A percentile compares a stretch with the other conserved stretches of the same genome.
These are phyloP conservation scores for Clivina fossor DNA, from an alignment of 2,888 invertebrate species.

Conservation along the genomic window DNA sequence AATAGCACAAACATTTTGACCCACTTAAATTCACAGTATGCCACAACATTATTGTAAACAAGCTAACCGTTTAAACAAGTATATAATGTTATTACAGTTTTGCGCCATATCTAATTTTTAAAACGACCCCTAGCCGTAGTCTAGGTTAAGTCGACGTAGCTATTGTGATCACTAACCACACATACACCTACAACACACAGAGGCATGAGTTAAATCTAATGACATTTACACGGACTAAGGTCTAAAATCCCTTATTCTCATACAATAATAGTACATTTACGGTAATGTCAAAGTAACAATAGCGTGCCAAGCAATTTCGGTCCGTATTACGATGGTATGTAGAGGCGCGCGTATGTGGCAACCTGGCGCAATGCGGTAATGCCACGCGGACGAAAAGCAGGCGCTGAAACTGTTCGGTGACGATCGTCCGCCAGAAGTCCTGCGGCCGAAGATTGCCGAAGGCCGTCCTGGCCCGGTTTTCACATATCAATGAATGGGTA, in stretches of 20 bases:
- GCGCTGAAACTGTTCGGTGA: slow-evolving; percentile 35
- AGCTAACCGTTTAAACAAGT: background rate
- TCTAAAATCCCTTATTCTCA: slow-evolving; percentile 39
- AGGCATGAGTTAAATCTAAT: slow-evolving; percentile 36
- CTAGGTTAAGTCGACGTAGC: background rate
- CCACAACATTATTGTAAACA: no score
- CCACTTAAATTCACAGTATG: no score
- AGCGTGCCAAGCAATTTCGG: slow-evolving; percentile 31
- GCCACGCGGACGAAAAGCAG: slow-evolving; percentile 35
- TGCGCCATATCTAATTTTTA: slow-evolving; percentile 8
- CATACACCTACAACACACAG: background rate
- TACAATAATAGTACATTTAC: slow-evolving; percentile 39
- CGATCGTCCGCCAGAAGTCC: slow-evolving; percentile 1
- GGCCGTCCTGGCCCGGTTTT: slow-evolving; percentile 9
- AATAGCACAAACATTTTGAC: no score
- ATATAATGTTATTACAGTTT: background rate
- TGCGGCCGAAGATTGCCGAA: no score
- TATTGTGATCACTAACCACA: background rate
- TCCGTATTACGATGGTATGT: slow-evolving; percentile 37
- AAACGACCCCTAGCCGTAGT: background rate
- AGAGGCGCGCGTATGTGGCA: slow-evolving; percentile 38
- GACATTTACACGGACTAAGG: slow-evolving; percentile 38
- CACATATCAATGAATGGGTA: slow-evolving; percentile 37
- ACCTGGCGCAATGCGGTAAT: slow-evolving; percentile 42
- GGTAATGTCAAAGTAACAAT: slow-evolving; percentile 38